A percentile compares a stretch with the other conserved stretches of the same genome.
Evolutionary conservation across 2,797 vertebrate species (phyloP).

Genomic region (Phataginus tetradactyla): DNA sequence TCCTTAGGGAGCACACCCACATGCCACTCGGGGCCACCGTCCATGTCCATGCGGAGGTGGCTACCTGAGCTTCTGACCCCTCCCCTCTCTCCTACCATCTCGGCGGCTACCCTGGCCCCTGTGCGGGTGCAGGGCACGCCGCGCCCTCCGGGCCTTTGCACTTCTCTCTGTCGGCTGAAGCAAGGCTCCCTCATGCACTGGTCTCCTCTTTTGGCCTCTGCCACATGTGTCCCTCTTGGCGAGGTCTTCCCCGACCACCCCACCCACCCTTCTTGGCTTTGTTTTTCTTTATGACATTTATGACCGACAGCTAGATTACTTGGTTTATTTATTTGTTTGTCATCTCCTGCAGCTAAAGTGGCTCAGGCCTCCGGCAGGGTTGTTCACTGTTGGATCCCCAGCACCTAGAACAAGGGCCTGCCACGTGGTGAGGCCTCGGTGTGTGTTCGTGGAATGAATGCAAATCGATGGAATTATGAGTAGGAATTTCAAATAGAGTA

Average conservation of each 20-base stretch:
- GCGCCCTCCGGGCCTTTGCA: background rate
- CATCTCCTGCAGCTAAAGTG: background rate
- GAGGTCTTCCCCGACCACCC: background rate
- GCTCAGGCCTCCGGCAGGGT: background rate
- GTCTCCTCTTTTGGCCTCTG: background rate
- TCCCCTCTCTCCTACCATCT: background rate
- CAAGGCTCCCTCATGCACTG: fast-evolving
- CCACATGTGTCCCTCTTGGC: fast-evolving
- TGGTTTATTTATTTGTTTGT: background rate
- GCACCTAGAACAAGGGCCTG: background rate
- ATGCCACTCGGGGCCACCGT: background rate
- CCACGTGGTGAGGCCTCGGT: fast-evolving
- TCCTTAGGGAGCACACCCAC: background rate
- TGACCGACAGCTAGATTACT: too few relatives aligned
- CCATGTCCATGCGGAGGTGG: fast-evolving
- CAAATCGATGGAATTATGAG: background rate
- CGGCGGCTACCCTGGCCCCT: background rate
- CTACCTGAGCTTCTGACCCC: background rate
- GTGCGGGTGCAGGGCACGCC: fast-evolving
- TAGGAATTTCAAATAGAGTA: background rate
- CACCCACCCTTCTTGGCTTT: background rate
- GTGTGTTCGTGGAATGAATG: background rate
- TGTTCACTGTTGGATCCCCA: fast-evolving
- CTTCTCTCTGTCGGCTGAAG: background rate
- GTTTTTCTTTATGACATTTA: background rate